phyloP scores from a whole-genome alignment of 2,797 vertebrate species.

The Balearica regulorum region DNA sequence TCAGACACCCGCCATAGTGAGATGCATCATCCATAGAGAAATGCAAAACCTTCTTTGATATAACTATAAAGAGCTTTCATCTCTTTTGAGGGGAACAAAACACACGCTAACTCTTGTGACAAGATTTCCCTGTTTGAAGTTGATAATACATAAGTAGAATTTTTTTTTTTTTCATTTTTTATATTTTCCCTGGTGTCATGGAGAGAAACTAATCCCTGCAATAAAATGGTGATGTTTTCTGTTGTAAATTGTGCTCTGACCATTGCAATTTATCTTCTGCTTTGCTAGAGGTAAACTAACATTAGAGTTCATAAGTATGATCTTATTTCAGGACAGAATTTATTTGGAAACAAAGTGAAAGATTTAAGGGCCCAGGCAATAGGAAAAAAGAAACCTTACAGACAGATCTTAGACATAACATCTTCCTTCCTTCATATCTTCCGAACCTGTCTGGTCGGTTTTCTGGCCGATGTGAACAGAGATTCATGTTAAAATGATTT shows the following conservation, averaged over 20 bases:
- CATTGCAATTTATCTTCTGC: background rate
- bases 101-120: background rate
- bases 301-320: background rate
- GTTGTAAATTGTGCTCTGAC: background rate
- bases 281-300: background rate
- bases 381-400: background rate
- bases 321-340: background rate
- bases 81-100: conserved; percentile 44
- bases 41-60: conserved; percentile 29
- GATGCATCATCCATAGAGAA: background rate
- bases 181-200: background rate
- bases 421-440: background rate
- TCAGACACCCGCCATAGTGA: background rate
- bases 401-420: background rate
- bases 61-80: conserved; percentile 41
- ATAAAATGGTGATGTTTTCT: background rate
- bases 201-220: background rate
- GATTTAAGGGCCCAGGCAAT: background rate
- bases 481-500: background rate
- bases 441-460: background rate
- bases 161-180: background rate
- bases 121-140: conserved; percentile 43
- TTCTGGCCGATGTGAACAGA: background rate
- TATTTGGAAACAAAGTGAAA: background rate
- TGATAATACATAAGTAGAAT: background rate